These are phyloP conservation scores for Protobothrops mucrosquamatus DNA, from an alignment of 2,113 vertebrate species.

Conservation along the genomic window DNA sequence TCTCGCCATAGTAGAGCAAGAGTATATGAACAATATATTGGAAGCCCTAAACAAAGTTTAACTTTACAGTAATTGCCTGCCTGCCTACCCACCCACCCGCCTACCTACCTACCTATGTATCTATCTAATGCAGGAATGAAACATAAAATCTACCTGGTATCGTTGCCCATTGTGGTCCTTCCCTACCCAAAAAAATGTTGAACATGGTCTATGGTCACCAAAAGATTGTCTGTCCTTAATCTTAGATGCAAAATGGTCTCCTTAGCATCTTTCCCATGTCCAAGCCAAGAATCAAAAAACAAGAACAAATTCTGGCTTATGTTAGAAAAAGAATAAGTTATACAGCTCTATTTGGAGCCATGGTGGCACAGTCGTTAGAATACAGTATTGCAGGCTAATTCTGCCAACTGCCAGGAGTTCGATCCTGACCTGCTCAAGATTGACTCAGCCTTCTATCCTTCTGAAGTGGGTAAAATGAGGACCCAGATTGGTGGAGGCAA, in stretches of 20 bases:
- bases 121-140: background rate
- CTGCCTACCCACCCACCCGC: fast-evolving
- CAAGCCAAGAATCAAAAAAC: background rate
- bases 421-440: no score
- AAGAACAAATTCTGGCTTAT: background rate
- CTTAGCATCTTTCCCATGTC: background rate
- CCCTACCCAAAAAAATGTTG: background rate
- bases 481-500: no score
- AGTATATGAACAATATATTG: background rate
- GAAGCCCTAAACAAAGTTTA: background rate
- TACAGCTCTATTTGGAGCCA: background rate
- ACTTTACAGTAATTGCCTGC: background rate
- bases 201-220: background rate
- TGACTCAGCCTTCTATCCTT: no score
- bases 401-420: no score
- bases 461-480: no score
- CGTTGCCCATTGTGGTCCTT: background rate
- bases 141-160: background rate
- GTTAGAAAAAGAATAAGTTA: background rate
- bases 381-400: no score
- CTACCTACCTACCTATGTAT: background rate
- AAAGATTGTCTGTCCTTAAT: background rate
- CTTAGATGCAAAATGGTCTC: background rate
- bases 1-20: background rate
- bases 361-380: no score